Percentiles rank a stretch among this genome's conserved stretches.
phyloP scores from a whole-genome alignment of 1,140 invertebrate species.

The Drosophila kohkoa region DNA sequence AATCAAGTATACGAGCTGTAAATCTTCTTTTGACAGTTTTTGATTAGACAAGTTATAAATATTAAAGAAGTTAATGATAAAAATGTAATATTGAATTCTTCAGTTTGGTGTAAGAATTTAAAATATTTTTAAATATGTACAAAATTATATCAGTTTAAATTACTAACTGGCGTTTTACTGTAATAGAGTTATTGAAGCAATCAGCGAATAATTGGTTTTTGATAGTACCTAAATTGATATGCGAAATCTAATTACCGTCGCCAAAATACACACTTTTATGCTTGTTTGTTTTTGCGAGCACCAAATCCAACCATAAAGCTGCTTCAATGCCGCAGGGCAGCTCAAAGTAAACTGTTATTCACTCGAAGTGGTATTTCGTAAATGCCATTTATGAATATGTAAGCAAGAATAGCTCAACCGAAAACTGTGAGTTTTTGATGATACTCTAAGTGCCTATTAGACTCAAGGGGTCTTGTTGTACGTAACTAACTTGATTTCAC shows the following conservation, averaged over 20 bases:
- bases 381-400: neutral
- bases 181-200: too few relatives aligned
- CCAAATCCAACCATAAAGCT: neutral
- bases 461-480: conserved; percentile 22
- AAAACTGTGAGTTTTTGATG: conserved; percentile 7
- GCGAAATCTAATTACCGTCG: neutral
- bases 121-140: too few relatives aligned
- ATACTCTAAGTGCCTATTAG: conserved; percentile 19
- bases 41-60: too few relatives aligned
- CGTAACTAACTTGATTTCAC: conserved; percentile 26
- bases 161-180: too few relatives aligned
- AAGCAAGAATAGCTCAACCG: neutral
- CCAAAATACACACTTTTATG: neutral
- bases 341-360: neutral
- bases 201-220: too few relatives aligned
- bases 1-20: too few relatives aligned
- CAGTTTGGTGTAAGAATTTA: too few relatives aligned
- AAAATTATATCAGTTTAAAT: too few relatives aligned
- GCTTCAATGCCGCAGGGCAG: neutral
- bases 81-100: too few relatives aligned
- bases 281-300: neutral
- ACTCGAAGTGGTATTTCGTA: neutral
- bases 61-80: too few relatives aligned
- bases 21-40: too few relatives aligned
- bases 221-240: neutral